These are phyloP conservation scores for Tragopan temminckii DNA, from an alignment of 2,797 vertebrate species.

Conservation along the genomic window DNA sequence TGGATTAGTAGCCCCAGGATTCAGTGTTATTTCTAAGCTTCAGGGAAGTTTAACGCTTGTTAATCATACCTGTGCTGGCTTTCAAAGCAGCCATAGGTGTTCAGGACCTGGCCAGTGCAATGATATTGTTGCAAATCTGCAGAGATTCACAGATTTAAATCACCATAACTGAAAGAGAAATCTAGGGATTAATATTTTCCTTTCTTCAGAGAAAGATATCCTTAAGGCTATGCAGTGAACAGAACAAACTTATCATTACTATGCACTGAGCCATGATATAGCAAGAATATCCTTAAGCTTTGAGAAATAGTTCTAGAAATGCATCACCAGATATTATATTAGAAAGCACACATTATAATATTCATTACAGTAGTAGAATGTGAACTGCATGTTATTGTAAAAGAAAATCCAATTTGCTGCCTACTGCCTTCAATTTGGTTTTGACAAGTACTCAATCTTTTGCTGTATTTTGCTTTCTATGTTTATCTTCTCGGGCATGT, in stretches of 20 bases:
- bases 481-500: conserved; percentile 73
- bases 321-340: conserved; percentile 63
- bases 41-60: neutral
- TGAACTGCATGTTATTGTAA: conserved; percentile 72
- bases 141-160: neutral
- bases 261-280: conserved; percentile 45
- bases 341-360: conserved; percentile 72
- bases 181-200: conserved; percentile 37
- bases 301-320: conserved; percentile 68
- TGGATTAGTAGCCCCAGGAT: neutral
- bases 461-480: conserved; percentile 43
- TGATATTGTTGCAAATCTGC: neutral
- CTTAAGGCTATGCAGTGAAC: conserved; percentile 27
- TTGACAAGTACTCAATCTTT: conserved; percentile 76
- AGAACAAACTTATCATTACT: conserved; percentile 56
- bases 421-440: conserved; percentile 75
- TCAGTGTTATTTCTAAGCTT: neutral
- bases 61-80: neutral
- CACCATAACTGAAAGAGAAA: conserved; percentile 16
- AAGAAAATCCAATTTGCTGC: conserved; percentile 81
- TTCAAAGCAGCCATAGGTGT: neutral
- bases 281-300: conserved; percentile 64
- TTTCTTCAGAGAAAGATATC: conserved; percentile 21
- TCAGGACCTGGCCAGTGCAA: neutral
- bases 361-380: conserved; percentile 70